These are phyloP conservation scores for Anarhynchus alexandrinus DNA, from an alignment of 2,113 vertebrate species.

Conservation along the genomic window DNA sequence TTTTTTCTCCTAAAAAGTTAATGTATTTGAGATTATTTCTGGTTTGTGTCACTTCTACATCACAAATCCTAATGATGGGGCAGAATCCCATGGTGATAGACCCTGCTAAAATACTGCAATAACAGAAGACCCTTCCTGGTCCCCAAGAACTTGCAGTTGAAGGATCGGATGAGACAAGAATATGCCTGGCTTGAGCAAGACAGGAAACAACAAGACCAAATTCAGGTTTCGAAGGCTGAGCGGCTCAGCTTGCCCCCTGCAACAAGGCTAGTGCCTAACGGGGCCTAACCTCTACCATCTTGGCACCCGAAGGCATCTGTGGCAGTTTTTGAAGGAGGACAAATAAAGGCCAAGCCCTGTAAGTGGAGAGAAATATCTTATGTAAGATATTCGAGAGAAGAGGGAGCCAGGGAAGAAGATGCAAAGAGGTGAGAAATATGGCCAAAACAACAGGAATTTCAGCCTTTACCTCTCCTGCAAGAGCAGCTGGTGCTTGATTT, in stretches of 20 bases:
- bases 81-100: neutral
- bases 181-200: neutral
- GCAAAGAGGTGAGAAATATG: neutral
- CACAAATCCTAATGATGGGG: neutral
- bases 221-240: neutral
- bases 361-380: neutral
- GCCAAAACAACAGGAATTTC: neutral
- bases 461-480: neutral
- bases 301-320: neutral
- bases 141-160: neutral
- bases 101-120: neutral
- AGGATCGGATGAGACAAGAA: neutral
- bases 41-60: neutral
- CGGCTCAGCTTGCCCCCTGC: neutral
- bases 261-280: neutral
- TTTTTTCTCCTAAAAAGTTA: neutral
- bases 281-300: neutral
- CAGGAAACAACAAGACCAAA: rapidly evolving
- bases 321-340: neutral
- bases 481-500: neutral
- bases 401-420: neutral
- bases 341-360: neutral
- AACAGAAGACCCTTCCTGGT: neutral
- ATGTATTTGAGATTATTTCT: neutral
- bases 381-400: neutral